Base-by-base conservation (phyloP, 2,888 invertebrate species). In the Alloplasta piceator region DNA sequence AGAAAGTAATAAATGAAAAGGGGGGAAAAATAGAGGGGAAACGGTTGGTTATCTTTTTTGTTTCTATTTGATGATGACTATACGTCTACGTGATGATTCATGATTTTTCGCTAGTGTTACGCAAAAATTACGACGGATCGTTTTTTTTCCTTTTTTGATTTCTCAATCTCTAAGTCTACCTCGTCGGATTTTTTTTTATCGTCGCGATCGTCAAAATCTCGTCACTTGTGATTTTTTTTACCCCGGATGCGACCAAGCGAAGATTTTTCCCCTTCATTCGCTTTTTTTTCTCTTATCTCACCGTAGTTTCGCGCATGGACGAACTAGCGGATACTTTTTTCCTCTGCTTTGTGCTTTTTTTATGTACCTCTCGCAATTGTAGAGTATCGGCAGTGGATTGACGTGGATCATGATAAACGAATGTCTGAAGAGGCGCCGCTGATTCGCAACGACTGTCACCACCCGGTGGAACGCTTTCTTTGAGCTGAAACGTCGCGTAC, bases 351-450 rank as follows among this genome's bases (percentile, higher is more conserved):
- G 14, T 36, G 9, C 26, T 56, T 55, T 4, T 38, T 6, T 9
- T 61, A 80, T 84, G 87, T 93, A 96, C 96, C 93, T 94, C 94
- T 93, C 94, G 93, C 90, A 94, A 93, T 94, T 96, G 96, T 91
- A 96, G 96, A 91, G 96, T 96, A 92, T 96, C 96, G 89, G 94
- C 95, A 92, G 95, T 94, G 91, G 94, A 94, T 82, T 95, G 94
- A 92, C 97, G 96, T 83, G 97, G 96, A 92, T 97, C 97, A 93
- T 97, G 97, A 93, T 97, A 97, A 86, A 97, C 97, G 94, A 97
- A 97, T 86, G 96, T 92, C 88, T 91, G 92, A 77, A 89, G 90
- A 67, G 88, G 92, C 78, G 89, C 92, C 36, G 92, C 92, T 14
- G 89, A 93, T 91, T 97, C 97, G 93, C 97, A 97, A 70, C 97